These are phyloP conservation scores for Caranx melampygus DNA, from an alignment of 2,113 vertebrate species.

Conservation along the genomic window DNA sequence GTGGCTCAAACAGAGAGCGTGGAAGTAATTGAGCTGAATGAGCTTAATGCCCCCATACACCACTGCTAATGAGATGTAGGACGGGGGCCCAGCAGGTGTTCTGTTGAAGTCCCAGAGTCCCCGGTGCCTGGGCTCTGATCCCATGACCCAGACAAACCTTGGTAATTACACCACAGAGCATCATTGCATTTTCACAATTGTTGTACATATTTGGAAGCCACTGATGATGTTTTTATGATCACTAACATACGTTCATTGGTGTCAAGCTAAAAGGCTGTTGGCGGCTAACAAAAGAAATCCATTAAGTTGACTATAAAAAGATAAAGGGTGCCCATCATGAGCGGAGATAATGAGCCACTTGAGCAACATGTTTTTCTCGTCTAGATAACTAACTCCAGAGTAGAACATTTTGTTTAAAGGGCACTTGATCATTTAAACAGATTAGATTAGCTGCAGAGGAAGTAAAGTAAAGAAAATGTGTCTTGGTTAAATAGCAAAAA, in stretches of 20 bases:
- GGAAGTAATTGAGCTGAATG: constrained; percentile 80
- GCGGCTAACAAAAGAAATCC: constrained; percentile 19
- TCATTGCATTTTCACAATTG: constrained; percentile 12
- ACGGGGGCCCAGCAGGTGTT: constrained; percentile 61
- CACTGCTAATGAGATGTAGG: constrained; percentile 71
- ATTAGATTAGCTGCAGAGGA: background rate
- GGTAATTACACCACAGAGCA: constrained; percentile 42
- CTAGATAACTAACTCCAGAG: background rate
- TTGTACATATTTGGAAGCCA: constrained; percentile 43
- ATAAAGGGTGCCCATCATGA: constrained; percentile 28
- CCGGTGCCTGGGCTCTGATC: constrained; percentile 44
- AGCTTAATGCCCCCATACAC: constrained; percentile 63
- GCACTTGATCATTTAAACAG: constrained; percentile 4
- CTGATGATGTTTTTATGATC: constrained; percentile 28
- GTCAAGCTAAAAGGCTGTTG: constrained; percentile 27
- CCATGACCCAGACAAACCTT: constrained; percentile 48
- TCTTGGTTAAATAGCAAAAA: constrained; percentile 1
- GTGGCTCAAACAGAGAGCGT: constrained; percentile 62
- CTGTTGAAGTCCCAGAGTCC: constrained; percentile 38
- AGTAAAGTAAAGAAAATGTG: background rate
- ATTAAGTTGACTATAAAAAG: constrained; percentile 43
- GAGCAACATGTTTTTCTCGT: background rate
- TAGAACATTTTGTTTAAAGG: background rate
- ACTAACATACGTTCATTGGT: constrained; percentile 13
- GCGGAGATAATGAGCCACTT: constrained; percentile 33